Percentiles rank a stretch among this genome's conserved stretches.
Conservation (phyloP, 2,888 invertebrate species). For the Erynnis tages region DNA sequence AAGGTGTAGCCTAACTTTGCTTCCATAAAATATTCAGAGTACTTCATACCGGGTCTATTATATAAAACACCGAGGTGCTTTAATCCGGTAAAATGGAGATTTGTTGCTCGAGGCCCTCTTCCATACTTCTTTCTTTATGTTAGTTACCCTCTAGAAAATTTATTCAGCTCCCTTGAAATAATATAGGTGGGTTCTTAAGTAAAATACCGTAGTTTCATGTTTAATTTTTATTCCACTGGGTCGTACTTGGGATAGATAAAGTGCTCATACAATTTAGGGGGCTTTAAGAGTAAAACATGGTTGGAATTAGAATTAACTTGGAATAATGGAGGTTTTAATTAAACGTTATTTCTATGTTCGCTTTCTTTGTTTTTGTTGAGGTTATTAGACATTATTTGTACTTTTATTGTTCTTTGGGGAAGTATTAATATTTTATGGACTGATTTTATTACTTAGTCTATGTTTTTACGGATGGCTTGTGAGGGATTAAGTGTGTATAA, state of each 20-base stretch:
- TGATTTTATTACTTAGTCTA: too few relatives aligned
- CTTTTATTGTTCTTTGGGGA: too few relatives aligned
- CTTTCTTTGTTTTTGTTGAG: neutral
- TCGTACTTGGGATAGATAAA: conserved; percentile 12
- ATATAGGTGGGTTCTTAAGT: conserved; percentile 38
- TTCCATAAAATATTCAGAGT: conserved; percentile 53
- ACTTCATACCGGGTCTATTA: conserved; percentile 49
- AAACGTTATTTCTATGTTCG: too few relatives aligned
- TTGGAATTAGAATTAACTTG: neutral
- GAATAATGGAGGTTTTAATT: neutral
- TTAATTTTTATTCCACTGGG: conserved; percentile 39
- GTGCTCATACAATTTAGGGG: neutral
- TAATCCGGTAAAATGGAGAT: conserved; percentile 69
- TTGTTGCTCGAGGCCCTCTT: conserved; percentile 55
- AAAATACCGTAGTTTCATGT: conserved; percentile 33
- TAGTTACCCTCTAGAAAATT: conserved; percentile 56
- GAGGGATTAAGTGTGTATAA: too few relatives aligned
- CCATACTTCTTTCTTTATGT: conserved; percentile 55
- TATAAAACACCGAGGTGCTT: conserved; percentile 61
- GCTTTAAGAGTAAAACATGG: neutral
- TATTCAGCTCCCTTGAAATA: conserved; percentile 51
- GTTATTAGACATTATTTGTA: neutral
- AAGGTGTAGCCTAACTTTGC: conserved; percentile 40
- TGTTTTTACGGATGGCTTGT: too few relatives aligned
- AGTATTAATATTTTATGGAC: too few relatives aligned